Evolutionary conservation across 2,888 invertebrate species (phyloP).

Genomic region (Erynnis tages): DNA sequence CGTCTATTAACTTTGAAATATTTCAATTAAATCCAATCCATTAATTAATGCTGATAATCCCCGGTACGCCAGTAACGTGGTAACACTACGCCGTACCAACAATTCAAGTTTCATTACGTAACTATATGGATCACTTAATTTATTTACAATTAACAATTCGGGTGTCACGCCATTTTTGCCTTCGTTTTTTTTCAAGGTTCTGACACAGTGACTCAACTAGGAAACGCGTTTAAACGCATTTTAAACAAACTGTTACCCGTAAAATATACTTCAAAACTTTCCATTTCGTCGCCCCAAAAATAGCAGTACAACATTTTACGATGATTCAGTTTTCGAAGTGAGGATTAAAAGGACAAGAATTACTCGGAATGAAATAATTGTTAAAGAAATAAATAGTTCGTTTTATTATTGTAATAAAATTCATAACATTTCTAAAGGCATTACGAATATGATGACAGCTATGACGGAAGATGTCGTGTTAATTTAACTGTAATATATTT

Average conservation of each 20-base stretch:
- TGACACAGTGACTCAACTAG: conserved; percentile 25
- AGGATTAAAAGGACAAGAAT: neutral
- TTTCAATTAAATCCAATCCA: too few species aligned
- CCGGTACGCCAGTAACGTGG: neutral
- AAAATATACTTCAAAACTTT: conserved; percentile 24
- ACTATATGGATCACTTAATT: conserved; percentile 22
- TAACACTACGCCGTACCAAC: conserved; percentile 1
- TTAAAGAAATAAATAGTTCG: too few species aligned
- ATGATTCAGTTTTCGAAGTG: neutral
- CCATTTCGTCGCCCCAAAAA: conserved; percentile 18
- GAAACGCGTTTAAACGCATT: conserved; percentile 17
- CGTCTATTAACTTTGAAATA: too few species aligned
- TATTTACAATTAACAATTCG: conserved; percentile 24
- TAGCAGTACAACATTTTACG: neutral
- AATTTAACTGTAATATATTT: neutral
- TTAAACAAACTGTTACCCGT: neutral
- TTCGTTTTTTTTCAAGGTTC: conserved; percentile 26
- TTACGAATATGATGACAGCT: neutral
- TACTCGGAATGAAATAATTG: too few species aligned
- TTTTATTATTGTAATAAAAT: too few species aligned
- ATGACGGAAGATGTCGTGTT: neutral
- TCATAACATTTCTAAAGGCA: too few species aligned
- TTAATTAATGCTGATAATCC: too few species aligned
- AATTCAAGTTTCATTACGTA: conserved; percentile 24
- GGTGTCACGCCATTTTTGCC: conserved; percentile 25